Evolutionary conservation across 2,113 vertebrate genomes (phyloP).

Genomic region (human): DNA sequence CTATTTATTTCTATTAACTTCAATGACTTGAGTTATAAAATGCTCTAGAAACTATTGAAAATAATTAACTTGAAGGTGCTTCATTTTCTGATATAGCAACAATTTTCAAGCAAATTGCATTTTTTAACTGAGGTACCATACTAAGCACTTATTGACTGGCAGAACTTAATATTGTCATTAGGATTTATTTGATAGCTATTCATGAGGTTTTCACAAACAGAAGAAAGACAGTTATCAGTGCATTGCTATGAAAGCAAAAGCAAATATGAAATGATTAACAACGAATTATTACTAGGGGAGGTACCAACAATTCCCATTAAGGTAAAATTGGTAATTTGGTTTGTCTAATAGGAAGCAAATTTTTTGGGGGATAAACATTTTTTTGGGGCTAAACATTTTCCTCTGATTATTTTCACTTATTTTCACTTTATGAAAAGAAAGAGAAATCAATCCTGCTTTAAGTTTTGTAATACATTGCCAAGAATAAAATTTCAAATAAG

Average conservation of each 20-base stretch:
- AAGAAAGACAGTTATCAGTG: neutral
- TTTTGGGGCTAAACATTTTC: neutral
- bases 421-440: conserved; percentile 6
- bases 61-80: conserved; percentile 73
- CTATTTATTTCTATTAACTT: conserved; percentile 66
- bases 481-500: neutral
- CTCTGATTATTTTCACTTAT: neutral
- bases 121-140: conserved; percentile 46
- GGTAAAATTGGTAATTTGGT: neutral
- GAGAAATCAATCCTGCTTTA: neutral
- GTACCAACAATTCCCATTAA: neutral
- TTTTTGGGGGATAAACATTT: neutral
- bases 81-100: conserved; percentile 62
- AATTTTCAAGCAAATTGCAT: conserved; percentile 64
- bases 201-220: conserved; percentile 20
- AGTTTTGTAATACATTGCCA: neutral
- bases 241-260: neutral
- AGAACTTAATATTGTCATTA: conserved; percentile 65
- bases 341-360: neutral
- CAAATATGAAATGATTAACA: neutral
- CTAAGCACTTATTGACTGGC: conserved; percentile 57
- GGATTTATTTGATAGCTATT: conserved; percentile 50
- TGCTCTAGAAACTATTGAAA: conserved; percentile 55
- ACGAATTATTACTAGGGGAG: neutral
- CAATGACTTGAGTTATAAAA: conserved; percentile 73